Conservation (phyloP, 2,113 vertebrate genomes). For the Melanostigma gelatinosum region DNA sequence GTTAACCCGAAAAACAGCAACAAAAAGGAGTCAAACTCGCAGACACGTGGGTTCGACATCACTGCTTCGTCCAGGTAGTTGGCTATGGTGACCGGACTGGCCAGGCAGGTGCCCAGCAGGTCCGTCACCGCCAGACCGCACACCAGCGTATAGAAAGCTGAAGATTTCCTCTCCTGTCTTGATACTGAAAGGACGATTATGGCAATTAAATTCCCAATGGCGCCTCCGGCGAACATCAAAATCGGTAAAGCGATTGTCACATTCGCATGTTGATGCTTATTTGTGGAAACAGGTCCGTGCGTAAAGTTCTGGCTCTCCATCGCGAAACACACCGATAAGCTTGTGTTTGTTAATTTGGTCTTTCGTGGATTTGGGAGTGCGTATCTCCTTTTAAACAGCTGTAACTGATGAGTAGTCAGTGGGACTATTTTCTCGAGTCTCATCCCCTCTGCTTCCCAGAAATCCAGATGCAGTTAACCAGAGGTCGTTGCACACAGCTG, state of each 20-base stretch:
- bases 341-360: background rate
- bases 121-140: constrained; percentile 95
- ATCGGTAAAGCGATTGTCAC: constrained; percentile 82
- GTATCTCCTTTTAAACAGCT: constrained; percentile 33
- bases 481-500: constrained; percentile 5
- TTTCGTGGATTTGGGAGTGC: background rate
- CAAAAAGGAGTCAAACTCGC: constrained; percentile 76
- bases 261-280: background rate
- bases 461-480: constrained; percentile 5
- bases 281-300: constrained; percentile 37
- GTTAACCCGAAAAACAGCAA: constrained; percentile 94
- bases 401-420: background rate
- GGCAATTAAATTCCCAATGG: constrained; percentile 93
- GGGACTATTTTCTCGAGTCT: constrained; percentile 10
- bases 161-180: constrained; percentile 90
- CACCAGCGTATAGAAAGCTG: constrained; percentile 94
- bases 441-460: constrained; percentile 32
- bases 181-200: constrained; percentile 94
- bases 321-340: background rate
- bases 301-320: constrained; percentile 66
- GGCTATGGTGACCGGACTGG: constrained; percentile 94
- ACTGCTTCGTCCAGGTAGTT: constrained; percentile 87
- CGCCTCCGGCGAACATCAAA: constrained; percentile 95
- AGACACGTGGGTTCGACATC: constrained; percentile 68
- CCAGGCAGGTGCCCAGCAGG: constrained; percentile 93